A percentile compares a stretch with the other conserved stretches of the same genome.
These are phyloP conservation scores for Rhea pennata DNA, from an alignment of 2,113 vertebrate species.

Conservation along the genomic window DNA sequence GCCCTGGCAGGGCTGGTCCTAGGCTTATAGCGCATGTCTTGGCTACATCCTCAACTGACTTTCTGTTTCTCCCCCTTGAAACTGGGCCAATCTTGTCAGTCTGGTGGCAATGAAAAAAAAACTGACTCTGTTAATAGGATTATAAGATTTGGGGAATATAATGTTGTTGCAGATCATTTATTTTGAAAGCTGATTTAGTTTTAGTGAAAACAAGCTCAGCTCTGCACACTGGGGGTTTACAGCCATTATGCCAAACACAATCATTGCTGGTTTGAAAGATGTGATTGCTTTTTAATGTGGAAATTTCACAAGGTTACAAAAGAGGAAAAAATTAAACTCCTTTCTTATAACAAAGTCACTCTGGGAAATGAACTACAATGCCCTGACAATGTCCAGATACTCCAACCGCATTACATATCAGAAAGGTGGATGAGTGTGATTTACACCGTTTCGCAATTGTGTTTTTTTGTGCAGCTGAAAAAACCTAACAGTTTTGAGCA, in stretches of 20 bases:
- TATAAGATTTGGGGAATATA: slow-evolving; percentile 80
- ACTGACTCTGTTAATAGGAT: slow-evolving; percentile 80
- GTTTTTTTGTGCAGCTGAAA: slow-evolving; percentile 72
- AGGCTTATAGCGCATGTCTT: slow-evolving; percentile 51
- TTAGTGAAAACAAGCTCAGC: slow-evolving; percentile 80
- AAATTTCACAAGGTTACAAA: slow-evolving; percentile 78
- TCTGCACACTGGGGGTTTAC: slow-evolving; percentile 74
- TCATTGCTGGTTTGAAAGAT: slow-evolving; percentile 81
- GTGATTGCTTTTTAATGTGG: slow-evolving; percentile 80
- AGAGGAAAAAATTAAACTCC: slow-evolving; percentile 74
- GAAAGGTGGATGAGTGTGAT: slow-evolving; percentile 74
- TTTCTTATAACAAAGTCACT: slow-evolving; percentile 79
- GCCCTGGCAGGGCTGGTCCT: slow-evolving; percentile 56
- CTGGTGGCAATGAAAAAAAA: slow-evolving; percentile 56
- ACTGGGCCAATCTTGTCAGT: slow-evolving; percentile 73
- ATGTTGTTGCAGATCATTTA: slow-evolving; percentile 80
- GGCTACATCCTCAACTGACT: slow-evolving; percentile 65
- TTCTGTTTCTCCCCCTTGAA: slow-evolving; percentile 73
- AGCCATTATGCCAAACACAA: slow-evolving; percentile 81
- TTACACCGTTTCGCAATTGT: slow-evolving; percentile 67
- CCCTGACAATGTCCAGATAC: slow-evolving; percentile 85
- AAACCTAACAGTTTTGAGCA: slow-evolving; percentile 48
- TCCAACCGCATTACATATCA: slow-evolving; percentile 57
- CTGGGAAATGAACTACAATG: slow-evolving; percentile 72
- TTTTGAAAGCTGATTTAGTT: slow-evolving; percentile 85